A percentile compares a stretch with the other conserved stretches of the same genome.
These are phyloP conservation scores for Ceratotherium simum DNA, from an alignment of 2,113 vertebrate species.

Conservation along the genomic window DNA sequence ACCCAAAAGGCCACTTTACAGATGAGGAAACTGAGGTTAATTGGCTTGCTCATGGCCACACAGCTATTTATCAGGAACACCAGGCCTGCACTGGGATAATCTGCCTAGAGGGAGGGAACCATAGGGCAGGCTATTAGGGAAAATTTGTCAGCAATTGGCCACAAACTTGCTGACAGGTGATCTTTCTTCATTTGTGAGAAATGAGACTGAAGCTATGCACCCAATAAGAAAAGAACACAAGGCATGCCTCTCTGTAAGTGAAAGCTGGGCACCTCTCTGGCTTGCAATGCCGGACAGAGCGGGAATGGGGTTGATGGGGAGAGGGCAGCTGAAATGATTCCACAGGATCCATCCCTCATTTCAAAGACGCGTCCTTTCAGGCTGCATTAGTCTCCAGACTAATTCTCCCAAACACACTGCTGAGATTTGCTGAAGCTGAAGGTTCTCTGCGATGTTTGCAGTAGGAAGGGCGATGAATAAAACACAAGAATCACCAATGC, in stretches of 20 bases:
- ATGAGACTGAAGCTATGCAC: not conserved
- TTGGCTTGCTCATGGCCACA: constrained; percentile 18
- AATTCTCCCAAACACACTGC: not conserved
- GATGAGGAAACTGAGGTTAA: constrained; percentile 75
- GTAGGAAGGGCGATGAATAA: constrained; percentile 13
- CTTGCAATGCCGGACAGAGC: not conserved
- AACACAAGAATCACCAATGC: constrained; percentile 38
- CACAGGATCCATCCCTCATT: not conserved
- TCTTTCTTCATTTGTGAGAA: constrained; percentile 42
- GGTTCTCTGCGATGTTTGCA: constrained; percentile 2
- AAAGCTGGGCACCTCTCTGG: not conserved
- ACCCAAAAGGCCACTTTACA: constrained; percentile 68
- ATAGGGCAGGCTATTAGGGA: constrained; percentile 30
- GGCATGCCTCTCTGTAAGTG: not conserved
- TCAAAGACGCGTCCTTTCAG: not conserved
- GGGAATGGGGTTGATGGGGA: not conserved
- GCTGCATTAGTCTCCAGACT: constrained; percentile 7
- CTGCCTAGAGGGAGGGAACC: not conserved
- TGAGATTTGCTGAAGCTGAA: constrained; percentile 56
- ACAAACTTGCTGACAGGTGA: constrained; percentile 59
- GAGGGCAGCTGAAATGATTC: not conserved
- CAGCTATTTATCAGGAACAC: constrained; percentile 10
- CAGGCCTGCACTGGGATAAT: not conserved
- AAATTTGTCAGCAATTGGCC: constrained; percentile 58
- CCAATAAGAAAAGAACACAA: not conserved